Base-by-base conservation (phyloP, 2,113 vertebrate genomes). In the Lonchura striata region DNA sequence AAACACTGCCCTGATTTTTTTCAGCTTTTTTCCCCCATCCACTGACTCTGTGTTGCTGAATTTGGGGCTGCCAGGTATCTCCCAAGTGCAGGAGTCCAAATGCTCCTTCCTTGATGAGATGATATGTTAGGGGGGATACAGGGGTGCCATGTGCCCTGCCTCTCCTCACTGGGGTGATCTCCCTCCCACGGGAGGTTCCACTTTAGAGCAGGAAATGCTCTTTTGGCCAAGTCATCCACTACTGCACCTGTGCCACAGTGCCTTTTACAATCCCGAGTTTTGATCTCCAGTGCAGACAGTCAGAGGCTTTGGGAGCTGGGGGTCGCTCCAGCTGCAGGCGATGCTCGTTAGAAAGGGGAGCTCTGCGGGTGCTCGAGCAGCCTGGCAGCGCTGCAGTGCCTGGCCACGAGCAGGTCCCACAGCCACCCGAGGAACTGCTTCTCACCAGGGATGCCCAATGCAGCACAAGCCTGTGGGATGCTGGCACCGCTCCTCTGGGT, bases 91-190 rank as follows among this genome's bases (percentile, higher is more conserved):
- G 49, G n/a, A 92, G 39, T 31, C 17, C 56, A 42, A 3, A 7
- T 41, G 35, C 44, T 65, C 19, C n/a, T 65, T 61, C 31, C n/a
- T 61, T 44, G 24, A 52, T 31, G 42, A 91, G 23, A 71, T 6
- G 22, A 86, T 53, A 50, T 0, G 0, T 42, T 9, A 44, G 1
- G 0, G 10, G 18, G 24, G 17, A 30, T 2, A 1, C 2, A 10
- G 16, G 7, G 47, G 60, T 33, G 41, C 46, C 0, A 1, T 17
- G 20, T 13, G 9, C 22, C 64, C 81, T 4, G 0, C 54, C n/a
- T 65, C 22, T 77, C 31, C 50, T 47, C 2, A 1, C 1, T 22
- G 31, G 54, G 52, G 21, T 24, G 14, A 61, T 65, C 53, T 81
- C 46, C 21, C 54, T 90, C n/a, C 63, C 5, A 0, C 2, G 0